phyloP scores from a whole-genome alignment of 2,113 vertebrate species.

The Anas platyrhynchos region DNA sequence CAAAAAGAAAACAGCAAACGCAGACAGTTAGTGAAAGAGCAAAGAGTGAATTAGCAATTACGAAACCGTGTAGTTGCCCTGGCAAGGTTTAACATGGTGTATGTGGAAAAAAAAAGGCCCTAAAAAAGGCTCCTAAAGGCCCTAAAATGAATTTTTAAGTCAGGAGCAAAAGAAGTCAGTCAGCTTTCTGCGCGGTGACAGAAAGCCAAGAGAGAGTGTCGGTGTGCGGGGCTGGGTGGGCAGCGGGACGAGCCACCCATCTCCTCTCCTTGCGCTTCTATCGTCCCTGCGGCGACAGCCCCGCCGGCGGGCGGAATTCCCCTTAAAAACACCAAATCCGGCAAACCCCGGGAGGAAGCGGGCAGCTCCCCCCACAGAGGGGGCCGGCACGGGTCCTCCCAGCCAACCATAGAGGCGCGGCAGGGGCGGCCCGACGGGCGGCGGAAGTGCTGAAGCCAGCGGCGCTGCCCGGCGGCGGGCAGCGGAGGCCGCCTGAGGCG shows the following conservation, averaged over 20 bases:
- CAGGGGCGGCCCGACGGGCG: background rate
- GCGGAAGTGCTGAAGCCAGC: background rate
- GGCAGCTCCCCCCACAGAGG: no score
- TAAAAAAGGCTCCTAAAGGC: background rate
- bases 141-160: background rate
- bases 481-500: no score
- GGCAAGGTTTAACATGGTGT: background rate
- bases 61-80: background rate
- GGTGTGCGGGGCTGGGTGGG: background rate
- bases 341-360: no score
- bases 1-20: background rate
- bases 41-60: background rate
- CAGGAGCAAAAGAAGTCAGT: background rate
- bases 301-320: no score
- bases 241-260: no score
- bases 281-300: no score
- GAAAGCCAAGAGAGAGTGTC: no score
- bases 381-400: background rate
- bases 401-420: background rate
- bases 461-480: background rate
- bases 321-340: no score
- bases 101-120: background rate
- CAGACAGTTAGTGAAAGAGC: background rate
- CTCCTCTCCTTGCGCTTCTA: background rate
- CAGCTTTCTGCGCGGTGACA: background rate